Percentiles rank a stretch among this genome's conserved stretches.
Evolutionary conservation across 2,113 vertebrate genomes (phyloP).

Genomic region (Lophura nycthemera): DNA sequence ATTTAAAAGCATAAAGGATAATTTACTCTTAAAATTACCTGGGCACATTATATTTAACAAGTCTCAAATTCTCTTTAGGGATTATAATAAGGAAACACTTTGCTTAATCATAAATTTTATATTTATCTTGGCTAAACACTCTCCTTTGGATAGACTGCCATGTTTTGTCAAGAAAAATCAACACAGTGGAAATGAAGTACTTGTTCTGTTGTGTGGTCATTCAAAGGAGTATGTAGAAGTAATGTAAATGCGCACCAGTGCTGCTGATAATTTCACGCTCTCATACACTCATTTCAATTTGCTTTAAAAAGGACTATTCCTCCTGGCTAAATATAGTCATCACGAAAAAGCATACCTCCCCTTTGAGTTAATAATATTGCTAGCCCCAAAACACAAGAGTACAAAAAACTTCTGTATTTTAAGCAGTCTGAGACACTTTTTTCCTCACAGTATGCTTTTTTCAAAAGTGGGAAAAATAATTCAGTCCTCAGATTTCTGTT

Average conservation of each 20-base stretch:
- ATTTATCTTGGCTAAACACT: constrained; percentile 73
- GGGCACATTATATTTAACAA: constrained; percentile 68
- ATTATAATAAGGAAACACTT: constrained; percentile 69
- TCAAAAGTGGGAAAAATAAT: constrained; percentile 25
- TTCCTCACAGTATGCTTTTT: neutral
- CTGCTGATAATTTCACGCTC: constrained; percentile 64
- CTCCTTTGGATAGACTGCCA: constrained; percentile 66
- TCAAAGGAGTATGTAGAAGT: constrained; percentile 63
- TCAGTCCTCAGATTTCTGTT: neutral
- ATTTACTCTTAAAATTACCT: constrained; percentile 62
- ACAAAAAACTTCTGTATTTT: constrained; percentile 21
- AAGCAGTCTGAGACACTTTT: neutral
- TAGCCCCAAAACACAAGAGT: constrained; percentile 20
- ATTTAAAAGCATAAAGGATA: constrained; percentile 39
- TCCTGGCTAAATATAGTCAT: constrained; percentile 68
- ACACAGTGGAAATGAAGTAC: constrained; percentile 66
- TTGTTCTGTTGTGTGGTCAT: constrained; percentile 70
- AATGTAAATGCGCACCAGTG: constrained; percentile 53
- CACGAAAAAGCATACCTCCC: constrained; percentile 42
- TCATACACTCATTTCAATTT: constrained; percentile 65
- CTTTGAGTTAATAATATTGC: constrained; percentile 49
- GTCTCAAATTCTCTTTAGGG: constrained; percentile 69
- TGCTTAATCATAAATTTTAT: constrained; percentile 76
- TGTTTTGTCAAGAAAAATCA: constrained; percentile 73
- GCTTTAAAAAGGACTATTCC: constrained; percentile 69